Evolutionary conservation across 2,797 vertebrate species (phyloP), one percentile per base, ranked within the genome.

Genomic region (Chelidonichthys spinosus): DNA sequence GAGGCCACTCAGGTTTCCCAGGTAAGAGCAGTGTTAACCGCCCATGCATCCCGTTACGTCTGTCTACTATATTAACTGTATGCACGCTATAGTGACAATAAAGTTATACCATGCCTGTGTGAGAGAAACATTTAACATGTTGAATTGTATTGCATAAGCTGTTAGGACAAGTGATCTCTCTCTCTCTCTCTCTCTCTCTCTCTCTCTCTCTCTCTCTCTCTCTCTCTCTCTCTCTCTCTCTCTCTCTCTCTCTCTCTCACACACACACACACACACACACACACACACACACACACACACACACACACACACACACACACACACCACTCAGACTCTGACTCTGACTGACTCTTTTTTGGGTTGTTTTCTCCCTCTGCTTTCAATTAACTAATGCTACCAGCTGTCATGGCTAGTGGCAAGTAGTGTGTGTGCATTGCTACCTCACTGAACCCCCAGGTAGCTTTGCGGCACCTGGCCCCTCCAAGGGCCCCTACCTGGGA

Each of bases 1-100:
- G 97, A 99, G 92, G 98, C 97, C 58, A 91, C 96, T 11, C 95
- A 96, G 92, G 97, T 99, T 61, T 99, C 97, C 69, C 97, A 98
- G 97, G 98, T 99, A 94, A 94, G 92, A 54, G 58, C 49, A 15
- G 25, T 39, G 32, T 60, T 59, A 49, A 54, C 69, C 25, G 25
- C 25, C 25, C 25, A 25, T 25, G 25, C 25, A 25, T 25, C 25
- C 25, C 25, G 25, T 25, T 25, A 25, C 2, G 25, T 25, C 25
- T 25, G 25, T 25, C 25, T 25, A 25, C 25, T 25, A 25, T 25
- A 25, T 25, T 25, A 25, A 25, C 25, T 25, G 25, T 25, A 25
- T 25, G 25, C 25, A 25, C 25, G 25, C 25, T 25, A 25, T 25
- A 25, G 25, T 25, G 25, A 25, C 25, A 25, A 25, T 25, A 25